Percentiles rank a stretch among this genome's conserved stretches.
Evolutionary conservation across 1,140 invertebrate genomes (phyloP).

Genomic region (Teleopsis dalmanni): DNA sequence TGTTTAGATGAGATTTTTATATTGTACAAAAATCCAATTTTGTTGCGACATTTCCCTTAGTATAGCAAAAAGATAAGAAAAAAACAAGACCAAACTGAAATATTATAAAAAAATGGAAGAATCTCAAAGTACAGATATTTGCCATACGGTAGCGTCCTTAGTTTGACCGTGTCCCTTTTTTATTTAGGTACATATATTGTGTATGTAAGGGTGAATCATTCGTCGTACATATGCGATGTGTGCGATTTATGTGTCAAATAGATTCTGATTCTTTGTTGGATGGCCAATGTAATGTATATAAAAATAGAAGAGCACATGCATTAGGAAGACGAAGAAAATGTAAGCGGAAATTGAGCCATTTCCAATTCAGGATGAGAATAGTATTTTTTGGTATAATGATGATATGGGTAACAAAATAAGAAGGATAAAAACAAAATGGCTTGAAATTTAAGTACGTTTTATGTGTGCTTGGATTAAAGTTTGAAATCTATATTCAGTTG

Average conservation of each 20-base stretch:
- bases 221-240: neutral
- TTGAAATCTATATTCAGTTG: too few relatives aligned
- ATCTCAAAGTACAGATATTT: too few relatives aligned
- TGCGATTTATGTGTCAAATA: neutral
- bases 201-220: neutral
- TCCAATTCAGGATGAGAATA: conserved; percentile 1
- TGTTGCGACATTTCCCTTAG: conserved; percentile 7
- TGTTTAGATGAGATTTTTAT: neutral
- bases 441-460: too few relatives aligned
- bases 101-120: too few relatives aligned
- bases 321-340: neutral
- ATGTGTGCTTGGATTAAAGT: too few relatives aligned
- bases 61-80: too few relatives aligned
- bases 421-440: too few relatives aligned
- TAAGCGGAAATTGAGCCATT: conserved; percentile 4
- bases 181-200: neutral
- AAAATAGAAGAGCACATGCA: neutral
- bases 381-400: too few relatives aligned
- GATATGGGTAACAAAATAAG: too few relatives aligned
- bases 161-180: conserved; percentile 7
- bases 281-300: neutral
- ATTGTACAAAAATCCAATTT: conserved; percentile 7
- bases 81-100: too few relatives aligned
- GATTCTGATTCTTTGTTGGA: neutral
- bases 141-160: conserved; percentile 8